phyloP scores from a whole-genome alignment of 2,797 vertebrate species.

The Mallotus villosus region DNA sequence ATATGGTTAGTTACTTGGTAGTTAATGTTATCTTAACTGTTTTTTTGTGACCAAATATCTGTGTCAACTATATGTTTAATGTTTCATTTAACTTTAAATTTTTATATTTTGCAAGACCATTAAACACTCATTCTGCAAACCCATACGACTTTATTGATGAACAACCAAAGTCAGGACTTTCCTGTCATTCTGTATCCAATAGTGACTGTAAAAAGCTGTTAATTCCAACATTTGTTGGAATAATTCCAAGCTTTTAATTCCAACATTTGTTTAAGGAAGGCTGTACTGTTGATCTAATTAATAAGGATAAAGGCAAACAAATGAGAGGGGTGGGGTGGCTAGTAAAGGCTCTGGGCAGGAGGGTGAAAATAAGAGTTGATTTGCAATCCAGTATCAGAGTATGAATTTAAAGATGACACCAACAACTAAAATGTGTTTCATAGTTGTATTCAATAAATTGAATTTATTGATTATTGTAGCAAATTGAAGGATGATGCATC shows the following conservation, averaged over 20 bases:
- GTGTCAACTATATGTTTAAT: no score
- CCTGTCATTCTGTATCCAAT: conserved; percentile 1
- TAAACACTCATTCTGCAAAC: not conserved
- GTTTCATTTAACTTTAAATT: no score
- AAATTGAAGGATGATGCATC: no score
- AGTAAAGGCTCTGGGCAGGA: not conserved
- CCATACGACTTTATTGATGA: not conserved
- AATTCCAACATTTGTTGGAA: not conserved
- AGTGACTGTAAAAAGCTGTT: not conserved
- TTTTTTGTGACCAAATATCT: no score
- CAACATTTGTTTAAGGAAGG: not conserved
- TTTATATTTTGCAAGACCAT: no score
- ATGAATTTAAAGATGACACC: no score
- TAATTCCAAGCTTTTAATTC: no score
- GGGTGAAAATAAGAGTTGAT: not conserved
- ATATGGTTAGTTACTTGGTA: no score
- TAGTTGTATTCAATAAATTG: no score
- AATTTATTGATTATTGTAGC: no score
- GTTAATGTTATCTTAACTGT: no score
- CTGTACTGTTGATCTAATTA: not conserved
- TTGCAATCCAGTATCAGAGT: not conserved
- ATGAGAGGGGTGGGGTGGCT: not conserved
- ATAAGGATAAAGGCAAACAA: not conserved
- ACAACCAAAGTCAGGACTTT: not conserved
- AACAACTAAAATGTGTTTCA: no score